Base-by-base conservation (phyloP, 2,888 invertebrate species). In the Megalurothrips usitatus region DNA sequence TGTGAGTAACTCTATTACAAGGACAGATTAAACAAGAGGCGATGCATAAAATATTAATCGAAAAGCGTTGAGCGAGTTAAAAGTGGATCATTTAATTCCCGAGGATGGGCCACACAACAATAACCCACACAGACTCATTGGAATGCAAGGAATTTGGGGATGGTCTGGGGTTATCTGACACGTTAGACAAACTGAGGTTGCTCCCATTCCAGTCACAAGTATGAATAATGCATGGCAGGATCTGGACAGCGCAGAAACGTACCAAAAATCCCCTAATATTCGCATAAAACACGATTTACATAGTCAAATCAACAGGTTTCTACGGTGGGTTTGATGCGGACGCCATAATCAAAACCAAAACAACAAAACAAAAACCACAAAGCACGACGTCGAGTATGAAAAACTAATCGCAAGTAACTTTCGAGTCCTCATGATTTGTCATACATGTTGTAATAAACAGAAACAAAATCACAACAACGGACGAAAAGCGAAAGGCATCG, bases 351-450 rank as follows among this genome's bases (percentile, higher is more conserved):
- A 75, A 26, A 75, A 75, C 26, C 68, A n/a, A 75, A 75, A 75
- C 68, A 68, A 75, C 68, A 75, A 23, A 75, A 75, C 58, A 75
- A 75, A 26, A 75, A 75, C 52, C 17, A 58, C 58, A 75, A 75
- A 26, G 68, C 68, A 23, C 17, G 14, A 17, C n/a, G 17, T 58
- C 58, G 58, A 58, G 14, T 52, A 52, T 12, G 19, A 52, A 3
- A 19, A 58, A 19, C n/a, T 19, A 11, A 17, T 58, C n/a, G 14
- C 58, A 58, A 58, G 6, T 11, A 58, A 14, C n/a, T 58, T 58
- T 10, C 17, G 1, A 14, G 0, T 19, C 17, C n/a, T 8, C 19
- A 58, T 6, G 11, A 17, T 58, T 58, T 58, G 14, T 58, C 8
- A 12, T 17, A 12, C 3, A 43, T 43, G 34, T 6, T 6, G 34